Base-by-base conservation (phyloP, 1,140 invertebrate genomes). In the Zophobas atratus region DNA sequence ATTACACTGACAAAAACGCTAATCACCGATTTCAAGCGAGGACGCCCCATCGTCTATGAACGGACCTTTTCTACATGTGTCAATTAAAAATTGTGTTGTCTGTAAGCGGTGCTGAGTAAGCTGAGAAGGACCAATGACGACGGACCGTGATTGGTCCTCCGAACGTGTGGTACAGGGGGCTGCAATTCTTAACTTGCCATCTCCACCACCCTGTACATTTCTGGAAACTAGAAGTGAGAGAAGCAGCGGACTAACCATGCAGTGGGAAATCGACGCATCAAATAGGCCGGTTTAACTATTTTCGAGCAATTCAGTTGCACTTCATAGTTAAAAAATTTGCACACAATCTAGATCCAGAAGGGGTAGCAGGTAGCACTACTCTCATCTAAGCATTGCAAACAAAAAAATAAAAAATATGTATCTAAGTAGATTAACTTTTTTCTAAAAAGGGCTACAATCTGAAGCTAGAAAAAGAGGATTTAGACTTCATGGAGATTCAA, bases 71-170 rank as follows among this genome's bases (percentile, higher is more conserved):
- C 56, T 60, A 43, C 71, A 73, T 73, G 71, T 73, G 71, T 73
- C 71, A 73, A 73, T 73, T 73, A 73, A 73, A 73, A 73, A 73
- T 73, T 43, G 60, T 41, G 36, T 46, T 46, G 43, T 8, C 8
- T 46, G 36, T 35, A 60, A 60, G 56, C 60, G 39, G 38, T 67
- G 60, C 39, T n/a, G 43, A 67, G 60, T 41, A 32, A 43, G 32
- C 4, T 20, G 8, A 6, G 39, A 51, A 67, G 60, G 60, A 43
- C 36, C 60, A 67, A 43, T 5, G 33, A 6, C 4, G n/a, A 3
- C 43, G 6, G 6, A 20, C 35, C 32, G 20, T 43, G n/a, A 36
- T 36, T 60, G 56, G 5, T 60, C 60, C 60, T 67, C 39, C 2
- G 39, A 32, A 1, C 20, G 60, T 43, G 39, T 67, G 60, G 60